Conservation (phyloP, 2,888 invertebrate species). For the Xestia ashworthii region DNA sequence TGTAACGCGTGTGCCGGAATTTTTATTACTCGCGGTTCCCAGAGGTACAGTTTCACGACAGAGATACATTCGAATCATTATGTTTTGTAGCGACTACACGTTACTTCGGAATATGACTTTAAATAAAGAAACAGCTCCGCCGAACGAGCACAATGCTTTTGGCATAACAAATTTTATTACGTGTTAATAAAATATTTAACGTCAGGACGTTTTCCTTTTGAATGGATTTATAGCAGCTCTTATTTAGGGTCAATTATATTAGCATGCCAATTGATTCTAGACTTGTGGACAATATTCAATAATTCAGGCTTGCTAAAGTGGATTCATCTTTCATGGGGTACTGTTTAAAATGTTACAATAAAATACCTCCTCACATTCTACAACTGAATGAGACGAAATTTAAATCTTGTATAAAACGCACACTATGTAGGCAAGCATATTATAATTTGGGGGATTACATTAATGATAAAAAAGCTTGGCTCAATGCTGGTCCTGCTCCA, state of each 20-base stretch:
- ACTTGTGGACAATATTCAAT: conserved; percentile 39
- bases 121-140: conserved; percentile 68
- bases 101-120: conserved; percentile 73
- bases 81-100: conserved; percentile 77
- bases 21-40: conserved; percentile 87
- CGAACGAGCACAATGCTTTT: conserved; percentile 54
- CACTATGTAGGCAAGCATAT: too few relatives aligned
- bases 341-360: too few relatives aligned
- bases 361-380: too few relatives aligned
- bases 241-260: conserved; percentile 44
- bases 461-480: too few relatives aligned
- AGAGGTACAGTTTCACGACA: conserved; percentile 84
- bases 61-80: conserved; percentile 86
- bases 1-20: conserved; percentile 85
- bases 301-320: too few relatives aligned
- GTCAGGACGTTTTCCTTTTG: conserved; percentile 39
- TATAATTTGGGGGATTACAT: too few relatives aligned
- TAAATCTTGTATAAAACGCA: too few relatives aligned
- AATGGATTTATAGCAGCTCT: conserved; percentile 38
- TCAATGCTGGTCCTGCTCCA: too few relatives aligned
- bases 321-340: too few relatives aligned
- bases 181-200: conserved; percentile 60
- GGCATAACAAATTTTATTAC: conserved; percentile 63
- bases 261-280: conserved; percentile 52
- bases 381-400: too few relatives aligned